phyloP scores from a whole-genome alignment of 2,888 invertebrate genomes.

The Tuta absoluta region DNA sequence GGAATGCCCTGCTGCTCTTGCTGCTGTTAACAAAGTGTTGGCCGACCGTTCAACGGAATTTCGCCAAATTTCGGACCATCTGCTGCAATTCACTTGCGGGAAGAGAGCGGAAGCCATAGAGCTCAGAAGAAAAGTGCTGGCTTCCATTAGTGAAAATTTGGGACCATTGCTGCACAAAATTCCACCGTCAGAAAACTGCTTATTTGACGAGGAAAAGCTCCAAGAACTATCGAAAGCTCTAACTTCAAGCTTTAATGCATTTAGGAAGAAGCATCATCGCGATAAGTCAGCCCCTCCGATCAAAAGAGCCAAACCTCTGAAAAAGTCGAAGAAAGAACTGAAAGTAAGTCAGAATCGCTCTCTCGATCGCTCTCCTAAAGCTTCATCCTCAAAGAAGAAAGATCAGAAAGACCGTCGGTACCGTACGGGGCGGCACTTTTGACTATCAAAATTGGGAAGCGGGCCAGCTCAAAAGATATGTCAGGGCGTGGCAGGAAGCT shows the following conservation, averaged over 20 bases:
- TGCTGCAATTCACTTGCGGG: conserved; percentile 32
- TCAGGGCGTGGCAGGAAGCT: not conserved
- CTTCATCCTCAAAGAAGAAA: not conserved
- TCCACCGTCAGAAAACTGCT: not conserved
- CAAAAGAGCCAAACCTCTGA: not conserved
- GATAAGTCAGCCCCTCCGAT: not conserved
- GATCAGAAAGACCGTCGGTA: not conserved
- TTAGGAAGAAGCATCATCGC: not conserved
- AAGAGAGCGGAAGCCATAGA: conserved; percentile 31
- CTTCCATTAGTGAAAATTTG: not conserved
- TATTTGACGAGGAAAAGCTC: not conserved
- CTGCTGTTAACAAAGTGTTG: not conserved
- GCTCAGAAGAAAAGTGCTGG: not conserved
- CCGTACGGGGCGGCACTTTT: not conserved
- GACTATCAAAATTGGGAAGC: not conserved
- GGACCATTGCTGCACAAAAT: not conserved
- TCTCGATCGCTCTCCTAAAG: not conserved
- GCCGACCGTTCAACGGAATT: not conserved
- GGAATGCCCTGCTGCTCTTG: not conserved
- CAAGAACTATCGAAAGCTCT: not conserved
- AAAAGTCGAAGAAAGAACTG: not conserved
- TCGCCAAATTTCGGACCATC: conserved; percentile 26
- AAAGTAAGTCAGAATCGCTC: not conserved
- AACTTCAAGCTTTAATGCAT: not conserved
- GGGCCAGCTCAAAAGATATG: not conserved